Evolutionary conservation across 35 echinoderm and acorn worm species (phyloP).

Genomic region (Lytechinus pictus): DNA sequence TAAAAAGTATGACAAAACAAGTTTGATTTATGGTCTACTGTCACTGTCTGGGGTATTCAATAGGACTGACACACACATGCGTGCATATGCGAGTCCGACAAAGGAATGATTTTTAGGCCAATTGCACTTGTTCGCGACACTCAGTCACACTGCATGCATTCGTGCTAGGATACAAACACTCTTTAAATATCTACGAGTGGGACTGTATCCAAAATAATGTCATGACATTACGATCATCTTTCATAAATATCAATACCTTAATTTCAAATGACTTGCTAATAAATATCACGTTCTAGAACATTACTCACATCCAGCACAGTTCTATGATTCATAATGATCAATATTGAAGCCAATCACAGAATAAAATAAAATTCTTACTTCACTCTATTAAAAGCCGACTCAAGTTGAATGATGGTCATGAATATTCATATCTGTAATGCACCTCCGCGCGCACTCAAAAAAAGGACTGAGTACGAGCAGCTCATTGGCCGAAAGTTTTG

Average conservation of each 20-base stretch:
- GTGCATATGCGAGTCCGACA: too few relatives aligned
- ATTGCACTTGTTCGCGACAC: too few relatives aligned
- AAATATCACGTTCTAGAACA: neutral
- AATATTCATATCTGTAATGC: neutral
- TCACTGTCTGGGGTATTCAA: too few relatives aligned
- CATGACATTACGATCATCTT: neutral
- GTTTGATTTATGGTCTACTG: too few relatives aligned
- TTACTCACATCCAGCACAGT: neutral
- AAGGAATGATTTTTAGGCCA: too few relatives aligned
- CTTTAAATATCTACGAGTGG: neutral
- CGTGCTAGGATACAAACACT: neutral
- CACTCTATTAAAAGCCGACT: too few relatives aligned
- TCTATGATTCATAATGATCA: neutral
- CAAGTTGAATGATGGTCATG: neutral
- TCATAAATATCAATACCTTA: neutral
- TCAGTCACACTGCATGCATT: neutral
- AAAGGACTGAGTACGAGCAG: neutral
- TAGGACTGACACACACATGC: too few relatives aligned
- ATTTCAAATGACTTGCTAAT: neutral
- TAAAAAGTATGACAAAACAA: too few relatives aligned
- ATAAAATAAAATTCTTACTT: neutral
- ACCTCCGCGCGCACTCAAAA: neutral
- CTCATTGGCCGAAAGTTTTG: neutral
- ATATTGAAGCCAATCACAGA: neutral
- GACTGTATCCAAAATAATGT: neutral